Percentiles rank a stretch among this genome's conserved stretches.
Evolutionary conservation across 2,113 vertebrate genomes (phyloP).

Genomic region (Pampusana beccarii): DNA sequence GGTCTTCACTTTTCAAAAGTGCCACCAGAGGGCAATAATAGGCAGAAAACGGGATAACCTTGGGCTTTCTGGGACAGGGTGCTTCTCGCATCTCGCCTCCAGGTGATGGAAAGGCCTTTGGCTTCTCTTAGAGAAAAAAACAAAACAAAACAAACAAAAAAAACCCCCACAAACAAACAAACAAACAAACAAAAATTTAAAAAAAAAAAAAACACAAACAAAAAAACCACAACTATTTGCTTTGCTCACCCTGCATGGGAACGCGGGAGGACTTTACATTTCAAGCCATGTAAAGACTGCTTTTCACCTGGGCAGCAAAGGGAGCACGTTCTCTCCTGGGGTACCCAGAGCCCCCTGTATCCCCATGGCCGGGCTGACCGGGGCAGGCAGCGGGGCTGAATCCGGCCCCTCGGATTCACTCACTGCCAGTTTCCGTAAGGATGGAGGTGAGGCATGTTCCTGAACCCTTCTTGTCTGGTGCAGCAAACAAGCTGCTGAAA

Average conservation of each 20-base stretch:
- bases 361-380: fast-evolving
- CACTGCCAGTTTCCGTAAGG: fast-evolving
- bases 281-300: neutral
- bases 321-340: fast-evolving
- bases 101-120: neutral
- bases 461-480: fast-evolving
- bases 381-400: neutral
- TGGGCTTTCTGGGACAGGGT: fast-evolving
- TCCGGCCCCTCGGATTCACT: no score
- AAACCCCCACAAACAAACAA: no score
- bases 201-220: no score
- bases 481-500: neutral
- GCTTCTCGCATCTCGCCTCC: neutral
- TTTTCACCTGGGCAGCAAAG: neutral
- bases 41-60: neutral
- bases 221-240: neutral
- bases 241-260: neutral
- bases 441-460: fast-evolving
- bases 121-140: no score
- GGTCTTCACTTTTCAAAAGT: neutral
- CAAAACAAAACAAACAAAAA: no score
- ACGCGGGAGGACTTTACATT: neutral
- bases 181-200: no score
- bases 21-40: constrained; percentile 61
- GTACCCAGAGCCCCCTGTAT: neutral